Evolutionary conservation across 2,888 invertebrate species (phyloP).

Genomic region (Eulithis prunata): DNA sequence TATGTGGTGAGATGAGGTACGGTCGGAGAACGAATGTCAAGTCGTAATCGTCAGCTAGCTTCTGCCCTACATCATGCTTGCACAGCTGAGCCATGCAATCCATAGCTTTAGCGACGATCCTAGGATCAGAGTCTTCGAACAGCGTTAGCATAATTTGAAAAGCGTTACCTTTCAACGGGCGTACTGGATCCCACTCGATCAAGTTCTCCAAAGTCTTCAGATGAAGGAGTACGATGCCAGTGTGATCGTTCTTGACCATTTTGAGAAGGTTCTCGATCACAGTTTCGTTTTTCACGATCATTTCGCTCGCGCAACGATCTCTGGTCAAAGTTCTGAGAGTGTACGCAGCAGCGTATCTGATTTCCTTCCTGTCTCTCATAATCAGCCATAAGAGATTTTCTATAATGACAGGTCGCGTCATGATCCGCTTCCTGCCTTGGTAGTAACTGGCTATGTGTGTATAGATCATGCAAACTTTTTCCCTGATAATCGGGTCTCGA

Average conservation of each 20-base stretch:
- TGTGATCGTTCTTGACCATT: conserved; percentile 68
- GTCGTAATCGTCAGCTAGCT: conserved; percentile 67
- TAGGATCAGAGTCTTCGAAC: conserved; percentile 54
- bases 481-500: conserved; percentile 64
- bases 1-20: conserved; percentile 48
- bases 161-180: conserved; percentile 65
- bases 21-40: conserved; percentile 54
- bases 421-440: conserved; percentile 64
- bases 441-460: conserved; percentile 61
- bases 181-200: conserved; percentile 65
- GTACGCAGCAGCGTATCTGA: conserved; percentile 69
- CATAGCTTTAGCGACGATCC: conserved; percentile 64
- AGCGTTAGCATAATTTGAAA: conserved; percentile 66
- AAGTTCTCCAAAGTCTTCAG: conserved; percentile 65
- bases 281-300: conserved; percentile 54
- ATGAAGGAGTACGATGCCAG: conserved; percentile 65
- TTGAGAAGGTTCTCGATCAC: conserved; percentile 67
- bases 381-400: conserved; percentile 63
- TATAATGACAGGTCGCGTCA: conserved; percentile 57
- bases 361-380: conserved; percentile 68
- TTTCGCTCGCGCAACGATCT: conserved; percentile 61
- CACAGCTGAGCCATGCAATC: conserved; percentile 71
- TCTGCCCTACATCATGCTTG: conserved; percentile 67
- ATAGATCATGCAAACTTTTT: conserved; percentile 68
- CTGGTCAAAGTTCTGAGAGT: conserved; percentile 62